Conservation (phyloP, 2,888 invertebrate genomes). For the Netelia virgata region DNA sequence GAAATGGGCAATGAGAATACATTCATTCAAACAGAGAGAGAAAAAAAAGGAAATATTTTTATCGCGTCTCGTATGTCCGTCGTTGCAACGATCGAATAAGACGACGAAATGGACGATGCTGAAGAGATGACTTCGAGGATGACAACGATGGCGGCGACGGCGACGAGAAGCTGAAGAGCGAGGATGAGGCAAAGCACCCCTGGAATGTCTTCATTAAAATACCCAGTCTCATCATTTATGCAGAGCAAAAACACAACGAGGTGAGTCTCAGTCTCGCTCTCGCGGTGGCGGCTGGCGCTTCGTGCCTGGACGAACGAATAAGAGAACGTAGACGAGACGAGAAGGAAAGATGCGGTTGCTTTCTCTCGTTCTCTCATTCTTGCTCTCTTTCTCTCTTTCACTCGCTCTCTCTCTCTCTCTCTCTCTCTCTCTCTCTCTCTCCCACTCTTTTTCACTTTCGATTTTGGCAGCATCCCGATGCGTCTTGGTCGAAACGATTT, state of each 20-base stretch:
- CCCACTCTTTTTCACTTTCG: constrained; percentile 13
- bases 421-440: neutral
- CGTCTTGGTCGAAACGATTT: constrained; percentile 52
- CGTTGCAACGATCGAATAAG: constrained; percentile 29
- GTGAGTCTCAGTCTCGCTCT: constrained; percentile 68
- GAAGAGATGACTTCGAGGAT: constrained; percentile 33
- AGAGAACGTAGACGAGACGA: constrained; percentile 22
- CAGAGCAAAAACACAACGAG: constrained; percentile 82
- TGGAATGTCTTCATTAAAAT: constrained; percentile 83
- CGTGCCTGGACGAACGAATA: constrained; percentile 18
- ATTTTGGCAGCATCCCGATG: constrained; percentile 21
- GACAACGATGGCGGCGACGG: constrained; percentile 56
- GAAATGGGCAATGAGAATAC: constrained; percentile 17
- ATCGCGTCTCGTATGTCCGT: neutral
- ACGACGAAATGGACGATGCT: constrained; percentile 31
- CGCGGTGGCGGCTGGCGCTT: constrained; percentile 58
- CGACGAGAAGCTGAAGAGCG: constrained; percentile 73
- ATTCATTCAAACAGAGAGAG: neutral
- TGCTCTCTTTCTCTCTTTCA: constrained; percentile 40
- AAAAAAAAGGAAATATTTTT: constrained; percentile 14
- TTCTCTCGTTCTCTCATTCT: constrained; percentile 19
- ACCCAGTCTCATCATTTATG: constrained; percentile 82
- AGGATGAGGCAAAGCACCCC: constrained; percentile 77
- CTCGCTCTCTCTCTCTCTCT: constrained; percentile 32
- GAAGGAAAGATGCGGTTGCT: constrained; percentile 9